These are phyloP conservation scores for Echeneis naucrates DNA, from an alignment of 2,797 vertebrate genomes.

Conservation along the genomic window DNA sequence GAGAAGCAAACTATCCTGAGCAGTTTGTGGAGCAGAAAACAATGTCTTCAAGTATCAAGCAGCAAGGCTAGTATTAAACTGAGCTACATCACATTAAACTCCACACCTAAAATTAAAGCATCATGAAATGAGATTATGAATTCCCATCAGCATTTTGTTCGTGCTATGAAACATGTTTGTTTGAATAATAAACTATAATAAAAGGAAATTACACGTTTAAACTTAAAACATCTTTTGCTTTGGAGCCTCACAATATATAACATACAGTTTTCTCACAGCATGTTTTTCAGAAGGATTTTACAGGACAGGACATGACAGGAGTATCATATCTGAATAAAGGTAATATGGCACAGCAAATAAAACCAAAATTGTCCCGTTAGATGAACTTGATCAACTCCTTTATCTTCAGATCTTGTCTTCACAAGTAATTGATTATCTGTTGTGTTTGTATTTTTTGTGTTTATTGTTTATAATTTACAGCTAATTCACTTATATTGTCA, in stretches of 20 bases:
- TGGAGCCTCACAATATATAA: not conserved
- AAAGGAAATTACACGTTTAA: not conserved
- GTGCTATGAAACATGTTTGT: not conserved
- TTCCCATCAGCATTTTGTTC: not conserved
- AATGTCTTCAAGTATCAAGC: not conserved
- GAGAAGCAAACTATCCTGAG: not conserved
- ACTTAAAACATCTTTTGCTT: not conserved
- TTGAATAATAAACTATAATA: not conserved
- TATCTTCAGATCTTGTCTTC: not conserved
- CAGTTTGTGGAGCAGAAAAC: not conserved
- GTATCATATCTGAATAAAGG: not conserved
- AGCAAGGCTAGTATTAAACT: not conserved
- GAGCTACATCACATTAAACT: not conserved
- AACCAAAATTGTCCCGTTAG: not conserved
- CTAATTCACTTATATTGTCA: not conserved
- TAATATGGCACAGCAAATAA: not conserved
- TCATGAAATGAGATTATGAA: not conserved
- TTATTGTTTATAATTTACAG: too few species aligned
- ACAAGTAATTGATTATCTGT: not conserved
- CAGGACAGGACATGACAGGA: constrained; percentile 1
- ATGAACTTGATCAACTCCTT: not conserved
- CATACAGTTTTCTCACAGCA: not conserved
- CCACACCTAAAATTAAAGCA: not conserved
- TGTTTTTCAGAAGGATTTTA: not conserved
- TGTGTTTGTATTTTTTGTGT: too few species aligned